These are phyloP conservation scores for Diachasma alloeum DNA, from an alignment of 1,140 invertebrate species.

Conservation along the genomic window DNA sequence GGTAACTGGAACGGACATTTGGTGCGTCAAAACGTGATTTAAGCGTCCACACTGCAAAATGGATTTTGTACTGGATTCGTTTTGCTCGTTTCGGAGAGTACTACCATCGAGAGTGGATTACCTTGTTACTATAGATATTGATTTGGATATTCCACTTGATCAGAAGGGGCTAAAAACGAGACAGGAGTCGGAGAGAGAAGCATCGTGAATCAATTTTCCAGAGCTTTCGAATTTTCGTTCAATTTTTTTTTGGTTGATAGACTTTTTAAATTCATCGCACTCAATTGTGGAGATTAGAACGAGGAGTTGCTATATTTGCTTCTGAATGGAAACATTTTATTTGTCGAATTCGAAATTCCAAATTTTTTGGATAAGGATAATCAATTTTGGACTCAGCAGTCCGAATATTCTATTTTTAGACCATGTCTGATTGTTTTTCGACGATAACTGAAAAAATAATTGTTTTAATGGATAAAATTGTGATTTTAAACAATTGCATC, in stretches of 20 bases:
- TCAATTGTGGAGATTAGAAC: neutral
- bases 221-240: conserved; percentile 10
- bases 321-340: too few relatives aligned
- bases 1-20: neutral
- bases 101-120: conserved; percentile 15
- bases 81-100: neutral
- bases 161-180: neutral
- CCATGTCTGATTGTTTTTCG: too few relatives aligned
- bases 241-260: neutral
- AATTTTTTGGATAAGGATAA: too few relatives aligned
- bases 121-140: conserved; percentile 16
- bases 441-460: too few relatives aligned
- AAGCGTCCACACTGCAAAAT: conserved; percentile 5
- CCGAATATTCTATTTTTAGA: too few relatives aligned
- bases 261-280: neutral
- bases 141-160: conserved; percentile 13
- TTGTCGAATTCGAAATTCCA: too few relatives aligned
- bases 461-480: too few relatives aligned
- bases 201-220: conserved; percentile 15
- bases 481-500: too few relatives aligned
- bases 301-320: too few relatives aligned
- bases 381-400: too few relatives aligned
- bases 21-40: conserved; percentile 11
- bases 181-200: neutral
- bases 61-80: conserved; percentile 5